Conservation (phyloP, 2,113 vertebrate species). For the Pelusios castaneus region DNA sequence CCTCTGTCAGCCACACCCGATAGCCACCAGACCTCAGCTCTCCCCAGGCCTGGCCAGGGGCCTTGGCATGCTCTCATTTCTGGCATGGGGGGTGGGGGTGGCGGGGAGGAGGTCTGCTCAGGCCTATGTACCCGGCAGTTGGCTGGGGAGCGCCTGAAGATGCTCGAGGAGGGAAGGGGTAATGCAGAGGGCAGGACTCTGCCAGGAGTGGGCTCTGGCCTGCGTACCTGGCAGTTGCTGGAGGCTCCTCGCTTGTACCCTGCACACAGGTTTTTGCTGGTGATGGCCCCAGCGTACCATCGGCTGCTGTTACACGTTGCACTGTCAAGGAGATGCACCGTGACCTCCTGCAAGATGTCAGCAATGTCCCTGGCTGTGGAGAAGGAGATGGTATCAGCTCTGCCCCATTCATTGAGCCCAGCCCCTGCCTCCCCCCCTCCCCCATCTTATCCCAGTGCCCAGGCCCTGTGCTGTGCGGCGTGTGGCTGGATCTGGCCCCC, state of each 20-base stretch:
- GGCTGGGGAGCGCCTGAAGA: not conserved
- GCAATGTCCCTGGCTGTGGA: not conserved
- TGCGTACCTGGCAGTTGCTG: constrained; percentile 1
- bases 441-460: not conserved
- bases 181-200: not conserved
- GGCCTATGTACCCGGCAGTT: not conserved
- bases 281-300: not conserved
- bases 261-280: not conserved
- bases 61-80: not conserved
- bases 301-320: not conserved
- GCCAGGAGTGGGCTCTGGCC: not conserved
- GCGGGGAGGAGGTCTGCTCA: not conserved
- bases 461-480: too few relatives aligned
- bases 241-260: not conserved
- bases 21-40: not conserved
- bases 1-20: too few relatives aligned
- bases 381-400: not conserved
- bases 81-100: not conserved
- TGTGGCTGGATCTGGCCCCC: not conserved
- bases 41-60: not conserved
- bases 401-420: not conserved
- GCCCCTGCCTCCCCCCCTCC: not conserved
- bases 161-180: not conserved
- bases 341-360: constrained; percentile 12
- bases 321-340: not conserved